Evolutionary conservation across 2,797 vertebrate genomes (phyloP).

Genomic region (Nothura maculosa): DNA sequence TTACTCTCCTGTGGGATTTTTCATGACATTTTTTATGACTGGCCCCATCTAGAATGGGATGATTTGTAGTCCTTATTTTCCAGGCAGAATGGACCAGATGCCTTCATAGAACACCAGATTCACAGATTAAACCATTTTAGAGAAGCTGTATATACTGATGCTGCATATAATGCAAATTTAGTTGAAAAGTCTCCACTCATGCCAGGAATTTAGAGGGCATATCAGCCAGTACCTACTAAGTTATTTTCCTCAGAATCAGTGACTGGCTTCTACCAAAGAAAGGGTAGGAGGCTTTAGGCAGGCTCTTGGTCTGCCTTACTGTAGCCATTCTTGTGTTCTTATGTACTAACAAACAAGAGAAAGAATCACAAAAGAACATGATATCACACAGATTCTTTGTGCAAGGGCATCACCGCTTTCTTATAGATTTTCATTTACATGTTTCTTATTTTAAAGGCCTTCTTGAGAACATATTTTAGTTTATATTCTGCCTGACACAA

Average conservation of each 20-base stretch:
- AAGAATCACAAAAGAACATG: not conserved
- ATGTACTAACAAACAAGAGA: not conserved
- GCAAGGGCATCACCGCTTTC: not conserved
- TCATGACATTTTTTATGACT: not conserved
- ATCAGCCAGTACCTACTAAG: not conserved
- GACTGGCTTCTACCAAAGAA: not conserved
- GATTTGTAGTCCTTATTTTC: not conserved
- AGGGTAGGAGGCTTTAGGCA: not conserved
- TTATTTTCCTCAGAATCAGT: not conserved
- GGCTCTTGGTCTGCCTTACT: not conserved
- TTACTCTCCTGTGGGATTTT: not conserved
- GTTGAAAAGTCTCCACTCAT: not conserved
- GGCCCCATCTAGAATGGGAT: not conserved
- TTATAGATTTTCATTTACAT: not conserved
- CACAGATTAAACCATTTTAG: not conserved
- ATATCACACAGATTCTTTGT: not conserved
- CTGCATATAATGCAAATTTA: not conserved
- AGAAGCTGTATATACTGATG: not conserved
- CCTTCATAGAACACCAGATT: not conserved
- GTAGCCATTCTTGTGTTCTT: not conserved
- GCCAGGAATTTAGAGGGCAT: not conserved
- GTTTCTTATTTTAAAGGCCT: not conserved
- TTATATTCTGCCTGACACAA: not conserved
- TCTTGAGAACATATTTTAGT: conserved; percentile 12
- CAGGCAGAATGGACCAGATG: not conserved